Conservation (phyloP, 1,140 invertebrate genomes). For the Hylaeus anthracinus region DNA sequence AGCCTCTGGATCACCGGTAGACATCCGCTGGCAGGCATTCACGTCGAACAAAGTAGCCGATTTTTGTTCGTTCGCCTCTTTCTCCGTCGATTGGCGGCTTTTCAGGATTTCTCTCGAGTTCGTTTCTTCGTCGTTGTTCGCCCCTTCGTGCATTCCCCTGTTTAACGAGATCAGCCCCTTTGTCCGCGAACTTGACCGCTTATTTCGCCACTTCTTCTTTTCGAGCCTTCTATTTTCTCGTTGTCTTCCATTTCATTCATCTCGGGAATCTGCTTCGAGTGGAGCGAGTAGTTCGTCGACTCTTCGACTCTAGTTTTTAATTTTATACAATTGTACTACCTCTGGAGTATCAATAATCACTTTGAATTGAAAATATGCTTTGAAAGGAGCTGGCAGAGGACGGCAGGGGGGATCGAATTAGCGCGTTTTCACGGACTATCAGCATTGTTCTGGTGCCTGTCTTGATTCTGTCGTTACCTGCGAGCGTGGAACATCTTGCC, state of each 20-base stretch:
- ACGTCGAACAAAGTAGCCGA: neutral
- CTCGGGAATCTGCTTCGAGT: neutral
- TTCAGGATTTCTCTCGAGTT: neutral
- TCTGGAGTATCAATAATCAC: neutral
- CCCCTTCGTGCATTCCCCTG: neutral
- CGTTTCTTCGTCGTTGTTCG: neutral
- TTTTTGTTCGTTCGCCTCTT: neutral
- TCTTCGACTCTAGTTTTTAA: too few species aligned
- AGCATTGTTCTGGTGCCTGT: conserved; percentile 68
- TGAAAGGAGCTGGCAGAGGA: conserved; percentile 17
- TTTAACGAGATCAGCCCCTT: neutral
- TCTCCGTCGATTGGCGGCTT: neutral
- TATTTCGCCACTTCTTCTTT: neutral
- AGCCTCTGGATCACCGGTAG: neutral
- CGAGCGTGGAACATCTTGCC: conserved; percentile 54
- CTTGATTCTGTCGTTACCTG: conserved; percentile 27
- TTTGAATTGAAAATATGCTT: neutral
- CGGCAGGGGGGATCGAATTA: conserved; percentile 35
- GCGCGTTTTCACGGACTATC: conserved; percentile 58
- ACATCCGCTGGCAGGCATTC: neutral
- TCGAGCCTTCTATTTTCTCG: neutral
- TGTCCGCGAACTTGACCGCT: neutral
- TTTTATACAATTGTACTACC: too few species aligned
- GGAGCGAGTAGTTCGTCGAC: too few species aligned
- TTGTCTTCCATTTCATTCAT: neutral